phyloP scores from a whole-genome alignment of 2,113 vertebrate species.

The Podocnemis expansa region DNA sequence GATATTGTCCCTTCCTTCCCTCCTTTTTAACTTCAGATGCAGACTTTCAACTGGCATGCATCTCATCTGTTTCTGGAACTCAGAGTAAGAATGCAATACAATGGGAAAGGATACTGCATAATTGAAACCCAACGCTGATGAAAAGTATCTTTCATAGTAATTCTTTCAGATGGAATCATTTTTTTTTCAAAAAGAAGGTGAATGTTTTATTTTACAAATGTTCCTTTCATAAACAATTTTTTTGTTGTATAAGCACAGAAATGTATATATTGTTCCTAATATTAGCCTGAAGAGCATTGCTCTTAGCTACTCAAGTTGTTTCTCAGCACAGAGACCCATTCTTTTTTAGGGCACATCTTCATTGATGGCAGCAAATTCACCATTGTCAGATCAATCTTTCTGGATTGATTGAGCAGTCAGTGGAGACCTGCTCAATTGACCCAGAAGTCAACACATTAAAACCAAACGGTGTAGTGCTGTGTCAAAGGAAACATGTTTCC shows the following conservation, averaged over 20 bases:
- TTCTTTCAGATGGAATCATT: constrained; percentile 5
- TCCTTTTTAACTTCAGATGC: neutral
- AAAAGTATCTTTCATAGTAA: constrained; percentile 16
- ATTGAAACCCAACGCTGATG: neutral
- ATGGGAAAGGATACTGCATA: neutral
- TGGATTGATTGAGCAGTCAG: no score
- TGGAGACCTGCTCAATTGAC: no score
- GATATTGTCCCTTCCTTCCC: neutral
- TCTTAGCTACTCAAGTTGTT: constrained; percentile 41
- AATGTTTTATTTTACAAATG: constrained; percentile 15
- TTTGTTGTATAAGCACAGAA: neutral
- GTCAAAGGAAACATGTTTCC: no score
- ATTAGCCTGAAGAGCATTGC: constrained; percentile 30
- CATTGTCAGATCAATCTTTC: no score
- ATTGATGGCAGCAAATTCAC: no score
- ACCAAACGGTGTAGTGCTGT: no score
- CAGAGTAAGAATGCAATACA: neutral
- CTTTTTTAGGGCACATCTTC: neutral
- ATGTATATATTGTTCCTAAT: constrained; percentile 7
- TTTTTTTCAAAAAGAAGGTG: neutral
- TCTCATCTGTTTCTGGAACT: neutral
- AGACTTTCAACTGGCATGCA: neutral
- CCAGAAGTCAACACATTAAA: no score
- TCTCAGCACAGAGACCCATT: constrained; percentile 60
- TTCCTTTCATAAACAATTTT: constrained; percentile 42